Evolutionary conservation across 2,113 vertebrate genomes (phyloP), one percentile per base, ranked within the genome.

Genomic region (Phrynocephalus versicolor): DNA sequence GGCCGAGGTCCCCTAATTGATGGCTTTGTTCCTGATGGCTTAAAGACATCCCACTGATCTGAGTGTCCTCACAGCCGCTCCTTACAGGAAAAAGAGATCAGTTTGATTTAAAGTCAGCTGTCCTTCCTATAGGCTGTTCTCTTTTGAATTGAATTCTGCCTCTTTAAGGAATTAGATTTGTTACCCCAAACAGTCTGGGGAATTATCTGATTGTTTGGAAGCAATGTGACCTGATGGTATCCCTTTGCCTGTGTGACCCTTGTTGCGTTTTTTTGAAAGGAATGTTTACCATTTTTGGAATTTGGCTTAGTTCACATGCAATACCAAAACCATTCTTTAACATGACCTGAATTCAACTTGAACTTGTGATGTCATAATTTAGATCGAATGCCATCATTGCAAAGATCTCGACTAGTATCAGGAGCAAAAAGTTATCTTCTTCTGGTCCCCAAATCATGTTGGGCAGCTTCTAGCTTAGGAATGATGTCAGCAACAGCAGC

Each of bases 21-120:
- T 72, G 62, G 41, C 73, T 84, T 84, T 76, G 58, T 84, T 84
- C 39, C 60, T 84, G 73, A 67, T 75, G 33, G 39, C 23, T 84
- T 76, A 75, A 37, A 77, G 62, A 58, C 73, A 69, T 69, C 60
- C 30, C 74, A 57, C 23, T 84, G 73, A 84, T 69, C 83, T 57
- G 62, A 84, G 74, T 9, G 25, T 27, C n/a, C 51, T 84, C 33
- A 30, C 35, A 69, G 25, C 51, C 51, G 69, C 74, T 57, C n/a
- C 45, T 77, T 84, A 33, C 21, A 3, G n/a, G 15, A 51, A 76
- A 76, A 15, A 45, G 14, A 55, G 39, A 65, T 51, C 37, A 18
- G 21, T 75, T 16, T 64, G 58, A 45, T 75, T 55, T 67, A 65
- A 77, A 76, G 23, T 27, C 74, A 27, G 41, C n/a, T 55, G 60